phyloP scores from a whole-genome alignment of 53 echinoderm and acorn worm genomes.

The Arbacia lixula region DNA sequence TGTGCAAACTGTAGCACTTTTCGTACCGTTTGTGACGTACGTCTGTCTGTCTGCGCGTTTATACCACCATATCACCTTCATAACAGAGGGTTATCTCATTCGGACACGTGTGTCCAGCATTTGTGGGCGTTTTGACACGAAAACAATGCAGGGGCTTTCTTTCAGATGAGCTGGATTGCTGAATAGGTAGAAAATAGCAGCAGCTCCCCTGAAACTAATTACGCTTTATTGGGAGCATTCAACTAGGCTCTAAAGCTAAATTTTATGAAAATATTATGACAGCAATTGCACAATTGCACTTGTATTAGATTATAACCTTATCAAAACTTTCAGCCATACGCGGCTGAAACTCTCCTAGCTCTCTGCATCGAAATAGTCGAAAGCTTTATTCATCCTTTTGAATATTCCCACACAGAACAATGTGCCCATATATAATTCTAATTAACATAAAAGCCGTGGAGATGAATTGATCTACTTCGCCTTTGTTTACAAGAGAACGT shows the following conservation, averaged over 20 bases:
- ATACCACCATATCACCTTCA: not conserved
- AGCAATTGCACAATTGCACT: slow-evolving; percentile 25
- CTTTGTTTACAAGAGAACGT: too few relatives aligned
- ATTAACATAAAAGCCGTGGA: too few relatives aligned
- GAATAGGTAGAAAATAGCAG: too few relatives aligned
- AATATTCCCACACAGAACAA: too few relatives aligned
- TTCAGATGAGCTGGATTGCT: not conserved
- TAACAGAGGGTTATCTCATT: not conserved
- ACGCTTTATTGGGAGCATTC: slow-evolving; percentile 18
- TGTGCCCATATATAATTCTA: too few relatives aligned
- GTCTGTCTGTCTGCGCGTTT: not conserved
- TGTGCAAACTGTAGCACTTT: not conserved
- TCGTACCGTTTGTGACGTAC: not conserved
- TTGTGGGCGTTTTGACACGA: slow-evolving; percentile 30
- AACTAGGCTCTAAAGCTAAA: slow-evolving; percentile 25
- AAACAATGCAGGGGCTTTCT: not conserved
- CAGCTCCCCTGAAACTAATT: slow-evolving; percentile 47
- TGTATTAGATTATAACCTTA: slow-evolving; percentile 33
- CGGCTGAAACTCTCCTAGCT: not conserved
- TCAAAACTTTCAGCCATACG: slow-evolving; percentile 11
- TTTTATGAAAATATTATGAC: slow-evolving; percentile 37
- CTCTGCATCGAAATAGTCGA: too few relatives aligned
- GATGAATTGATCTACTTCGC: too few relatives aligned
- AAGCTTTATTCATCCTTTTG: too few relatives aligned
- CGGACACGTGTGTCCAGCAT: slow-evolving; percentile 13